Evolutionary conservation across 92 coral and sea anemone genomes (phyloP), one percentile per base, ranked within the genome.

Genomic region (Porites lobata): DNA sequence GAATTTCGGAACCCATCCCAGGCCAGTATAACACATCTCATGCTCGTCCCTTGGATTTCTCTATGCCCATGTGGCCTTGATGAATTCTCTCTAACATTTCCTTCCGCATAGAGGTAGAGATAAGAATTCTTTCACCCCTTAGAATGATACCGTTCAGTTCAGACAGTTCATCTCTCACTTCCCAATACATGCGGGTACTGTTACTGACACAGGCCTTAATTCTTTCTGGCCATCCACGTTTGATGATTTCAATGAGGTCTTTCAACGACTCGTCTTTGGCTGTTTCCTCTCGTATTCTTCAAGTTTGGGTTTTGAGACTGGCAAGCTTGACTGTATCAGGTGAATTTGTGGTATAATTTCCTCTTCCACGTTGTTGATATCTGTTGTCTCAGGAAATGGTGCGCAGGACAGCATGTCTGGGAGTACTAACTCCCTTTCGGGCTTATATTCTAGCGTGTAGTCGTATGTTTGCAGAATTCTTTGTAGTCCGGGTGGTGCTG

Each of bases 361-460:
- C 59, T 90, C 88, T 64, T 93, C 96, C 79, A 92, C 86, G 85
- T 75, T 67, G 81, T 72, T 72, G 53, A 26, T 26, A 26, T 20
- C 9, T 67, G 65, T 78, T 9, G 73, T 59, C 53, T 86, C 76
- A 51, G 85, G 82, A 26, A 26, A 1, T 69, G 85, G 82, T 38
- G 92, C 92, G 72, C 89, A n/a, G 51, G 92, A 91, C 32, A 87
- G 78, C 67, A 73, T 81, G 80, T 88, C 89, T 8, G 89, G 84
- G 17, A 91, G 88, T 7, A 87, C 85, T 75, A 80, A 75, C 14
- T 17, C 89, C 29, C 29, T 26, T 26, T 1, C 29, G 29, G 29
- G 29, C 29, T 26, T 26, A 26, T 26, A 26, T 26, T 26, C 29
- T 26, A 26, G 29, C 29, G 29, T 26, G 29, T 26, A 26, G 29